Conservation (phyloP, 1,140 invertebrate species). For the Ruditapes philippinarum region DNA sequence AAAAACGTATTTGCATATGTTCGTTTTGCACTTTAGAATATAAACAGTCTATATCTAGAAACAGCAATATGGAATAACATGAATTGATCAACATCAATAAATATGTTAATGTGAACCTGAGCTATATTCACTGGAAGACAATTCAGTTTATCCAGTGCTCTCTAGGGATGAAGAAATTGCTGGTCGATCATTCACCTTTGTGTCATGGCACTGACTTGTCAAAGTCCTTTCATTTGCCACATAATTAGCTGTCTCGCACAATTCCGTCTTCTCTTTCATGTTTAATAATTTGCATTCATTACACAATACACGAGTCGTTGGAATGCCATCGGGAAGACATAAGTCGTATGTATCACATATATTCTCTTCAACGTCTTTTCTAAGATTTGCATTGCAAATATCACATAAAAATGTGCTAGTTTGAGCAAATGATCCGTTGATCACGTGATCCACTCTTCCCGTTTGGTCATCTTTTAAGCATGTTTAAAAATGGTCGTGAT, state of each 20-base stretch:
- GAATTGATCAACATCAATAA: no score
- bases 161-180: constrained; percentile 8
- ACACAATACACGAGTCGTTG: background rate
- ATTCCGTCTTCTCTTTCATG: background rate
- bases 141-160: constrained; percentile 21
- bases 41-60: no score
- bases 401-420: no score
- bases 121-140: no score
- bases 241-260: background rate
- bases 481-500: background rate
- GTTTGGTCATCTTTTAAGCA: background rate
- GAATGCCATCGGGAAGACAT: background rate
- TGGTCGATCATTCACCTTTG: background rate
- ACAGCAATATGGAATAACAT: no score
- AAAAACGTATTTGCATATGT: no score
- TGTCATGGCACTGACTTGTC: background rate
- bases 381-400: background rate
- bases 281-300: background rate
- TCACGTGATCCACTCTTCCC: background rate
- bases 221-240: background rate
- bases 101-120: no score
- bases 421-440: background rate
- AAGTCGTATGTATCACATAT: background rate
- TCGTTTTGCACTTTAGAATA: no score
- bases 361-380: background rate